phyloP scores from a whole-genome alignment of 2,797 vertebrate genomes.

The Acomys russatus region DNA sequence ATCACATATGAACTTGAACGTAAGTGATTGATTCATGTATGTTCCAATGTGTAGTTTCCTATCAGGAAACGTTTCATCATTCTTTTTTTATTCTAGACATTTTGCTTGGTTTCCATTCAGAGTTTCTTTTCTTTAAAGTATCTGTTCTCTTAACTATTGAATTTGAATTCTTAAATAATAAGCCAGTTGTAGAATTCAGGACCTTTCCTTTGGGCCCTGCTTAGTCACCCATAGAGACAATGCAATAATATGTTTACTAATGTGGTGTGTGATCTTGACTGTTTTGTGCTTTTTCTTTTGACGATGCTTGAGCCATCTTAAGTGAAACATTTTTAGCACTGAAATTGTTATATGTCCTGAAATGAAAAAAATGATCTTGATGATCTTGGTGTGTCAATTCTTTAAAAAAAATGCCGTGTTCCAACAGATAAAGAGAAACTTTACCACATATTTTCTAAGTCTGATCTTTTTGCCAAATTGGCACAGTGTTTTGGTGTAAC shows the following conservation, averaged over 20 bases:
- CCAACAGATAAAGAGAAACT: not conserved
- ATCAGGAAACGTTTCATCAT: not conserved
- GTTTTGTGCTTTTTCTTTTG: not conserved
- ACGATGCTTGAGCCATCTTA: not conserved
- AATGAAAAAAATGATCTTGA: not conserved
- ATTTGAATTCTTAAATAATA: not conserved
- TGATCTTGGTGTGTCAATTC: not conserved
- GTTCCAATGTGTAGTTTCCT: not conserved
- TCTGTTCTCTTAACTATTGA: not conserved
- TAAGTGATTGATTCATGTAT: not conserved
- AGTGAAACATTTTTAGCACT: not conserved
- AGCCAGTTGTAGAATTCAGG: not conserved
- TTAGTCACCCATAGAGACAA: not conserved
- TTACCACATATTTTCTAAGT: not conserved
- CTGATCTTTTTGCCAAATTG: not conserved
- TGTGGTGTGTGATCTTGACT: not conserved
- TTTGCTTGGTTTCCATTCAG: not conserved
- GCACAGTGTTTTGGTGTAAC: not conserved
- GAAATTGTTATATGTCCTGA: not conserved
- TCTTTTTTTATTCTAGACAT: not conserved
- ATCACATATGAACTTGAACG: not conserved
- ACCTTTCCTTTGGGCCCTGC: not conserved
- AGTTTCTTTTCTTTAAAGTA: not conserved
- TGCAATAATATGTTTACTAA: not conserved
- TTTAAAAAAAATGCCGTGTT: not conserved